Base-by-base conservation (phyloP, 2,113 vertebrate species). In the Calidris pugnax region DNA sequence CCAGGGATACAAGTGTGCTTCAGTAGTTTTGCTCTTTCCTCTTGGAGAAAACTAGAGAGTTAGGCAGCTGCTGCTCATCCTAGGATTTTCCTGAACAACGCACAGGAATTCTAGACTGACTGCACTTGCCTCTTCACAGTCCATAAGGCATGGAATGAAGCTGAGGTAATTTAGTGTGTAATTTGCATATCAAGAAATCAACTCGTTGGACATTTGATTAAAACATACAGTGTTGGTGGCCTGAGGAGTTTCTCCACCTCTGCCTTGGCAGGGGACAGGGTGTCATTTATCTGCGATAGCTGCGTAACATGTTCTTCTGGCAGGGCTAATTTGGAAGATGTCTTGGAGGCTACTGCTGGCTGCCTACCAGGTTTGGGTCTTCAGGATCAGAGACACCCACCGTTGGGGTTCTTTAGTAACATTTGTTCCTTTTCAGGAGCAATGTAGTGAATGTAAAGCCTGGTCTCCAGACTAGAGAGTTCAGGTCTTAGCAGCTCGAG, bases 181-280 rank as follows among this genome's bases (percentile, higher is more conserved):
- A 68, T 84, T 93, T 90, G 48, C 80, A 60, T 95, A 91, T 95
- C n/a, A 93, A 72, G 68, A 91, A 85, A 59, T 95, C 66, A 89
- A 7, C 32, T 22, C 68, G 77, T 73, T 89, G 91, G 91, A 60
- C 77, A 43, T 92, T 93, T 95, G 80, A 73, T 89, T 94, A 92
- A 92, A 92, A 75, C 47, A 59, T 39, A 6, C 18, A 79, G 26
- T 83, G 87, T 63, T 74, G 93, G 8, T 92, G 71, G 69, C 93
- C 77, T 76, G 50, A 91, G 77, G 87, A 91, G 62, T 30, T 82
- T 50, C 68, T 68, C 66, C 10, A 5, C 57, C 39, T 89, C 56
- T 91, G 48, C 26, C 64, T 85, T 89, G 45, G 33, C 66, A 85
- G 62, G 73, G 55, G 62, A 50, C 16, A 55, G 81, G 69, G 33